phyloP scores from a whole-genome alignment of 2,113 vertebrate species.

The Willisornis vidua region DNA sequence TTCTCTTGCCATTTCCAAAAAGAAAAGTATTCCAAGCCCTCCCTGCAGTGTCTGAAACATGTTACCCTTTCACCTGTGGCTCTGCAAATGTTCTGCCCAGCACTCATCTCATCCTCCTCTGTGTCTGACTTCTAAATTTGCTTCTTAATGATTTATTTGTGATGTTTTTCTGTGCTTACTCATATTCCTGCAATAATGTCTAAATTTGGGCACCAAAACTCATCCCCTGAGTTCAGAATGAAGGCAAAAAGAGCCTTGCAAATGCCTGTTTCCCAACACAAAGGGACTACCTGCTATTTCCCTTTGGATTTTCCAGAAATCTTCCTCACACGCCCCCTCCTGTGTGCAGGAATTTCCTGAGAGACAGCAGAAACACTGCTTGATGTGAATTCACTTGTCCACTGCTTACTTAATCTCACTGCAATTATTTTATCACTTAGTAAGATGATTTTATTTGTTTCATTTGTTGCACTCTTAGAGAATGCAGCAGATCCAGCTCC shows the following conservation, averaged over 20 bases:
- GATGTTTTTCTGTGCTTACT: neutral
- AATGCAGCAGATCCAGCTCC: neutral
- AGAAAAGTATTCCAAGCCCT: neutral
- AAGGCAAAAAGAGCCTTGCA: neutral
- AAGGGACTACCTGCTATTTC: neutral
- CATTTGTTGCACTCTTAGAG: neutral
- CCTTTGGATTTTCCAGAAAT: neutral
- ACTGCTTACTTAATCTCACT: neutral
- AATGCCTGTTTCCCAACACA: neutral
- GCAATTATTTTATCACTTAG: neutral
- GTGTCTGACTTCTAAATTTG: neutral
- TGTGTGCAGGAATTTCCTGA: neutral
- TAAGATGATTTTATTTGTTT: neutral
- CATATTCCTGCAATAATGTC: neutral
- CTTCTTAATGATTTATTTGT: constrained; percentile 23
- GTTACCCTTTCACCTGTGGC: neutral
- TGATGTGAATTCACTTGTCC: neutral
- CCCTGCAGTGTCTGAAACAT: neutral
- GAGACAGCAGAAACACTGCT: neutral
- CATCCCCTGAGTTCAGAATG: neutral
- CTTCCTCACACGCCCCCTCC: neutral
- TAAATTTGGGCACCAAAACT: neutral
- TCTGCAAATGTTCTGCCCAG: neutral
- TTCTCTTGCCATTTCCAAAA: neutral
- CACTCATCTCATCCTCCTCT: neutral